Percentiles rank a stretch among this genome's conserved stretches.
Conservation (phyloP, 2,113 vertebrate genomes). For the Sardina pilchardus region DNA sequence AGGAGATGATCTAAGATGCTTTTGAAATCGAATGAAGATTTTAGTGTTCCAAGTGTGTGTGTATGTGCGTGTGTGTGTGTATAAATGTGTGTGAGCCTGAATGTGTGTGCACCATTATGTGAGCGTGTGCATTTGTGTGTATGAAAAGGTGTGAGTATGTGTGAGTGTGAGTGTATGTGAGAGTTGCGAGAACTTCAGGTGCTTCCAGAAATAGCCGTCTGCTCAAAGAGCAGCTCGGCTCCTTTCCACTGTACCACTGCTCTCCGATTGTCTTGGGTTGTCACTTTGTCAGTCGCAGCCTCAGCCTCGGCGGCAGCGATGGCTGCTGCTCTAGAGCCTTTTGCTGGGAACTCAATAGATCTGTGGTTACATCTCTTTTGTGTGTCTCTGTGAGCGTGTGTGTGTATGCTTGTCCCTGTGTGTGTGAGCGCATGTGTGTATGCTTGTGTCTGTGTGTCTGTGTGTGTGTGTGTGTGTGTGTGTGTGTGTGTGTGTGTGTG, state of each 20-base stretch:
- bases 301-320: background rate
- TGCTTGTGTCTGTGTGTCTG: too few relatives aligned
- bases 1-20: background rate
- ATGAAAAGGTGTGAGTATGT: background rate
- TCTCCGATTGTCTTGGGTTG: background rate
- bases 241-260: background rate
- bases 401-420: background rate
- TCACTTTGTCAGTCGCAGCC: background rate
- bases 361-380: background rate
- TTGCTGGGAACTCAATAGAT: background rate
- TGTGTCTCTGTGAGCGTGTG: background rate
- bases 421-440: background rate
- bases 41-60: background rate
- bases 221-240: too few relatives aligned
- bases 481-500: background rate
- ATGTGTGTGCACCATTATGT: background rate
- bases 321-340: background rate
- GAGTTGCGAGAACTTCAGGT: too few relatives aligned
- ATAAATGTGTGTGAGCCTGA: background rate
- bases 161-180: background rate
- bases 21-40: background rate
- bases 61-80: background rate
- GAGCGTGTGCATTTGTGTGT: background rate
- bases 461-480: background rate
- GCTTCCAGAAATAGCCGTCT: too few relatives aligned